These are phyloP conservation scores for Conistra vaccinii DNA, from an alignment of 2,888 invertebrate species.

Conservation along the genomic window DNA sequence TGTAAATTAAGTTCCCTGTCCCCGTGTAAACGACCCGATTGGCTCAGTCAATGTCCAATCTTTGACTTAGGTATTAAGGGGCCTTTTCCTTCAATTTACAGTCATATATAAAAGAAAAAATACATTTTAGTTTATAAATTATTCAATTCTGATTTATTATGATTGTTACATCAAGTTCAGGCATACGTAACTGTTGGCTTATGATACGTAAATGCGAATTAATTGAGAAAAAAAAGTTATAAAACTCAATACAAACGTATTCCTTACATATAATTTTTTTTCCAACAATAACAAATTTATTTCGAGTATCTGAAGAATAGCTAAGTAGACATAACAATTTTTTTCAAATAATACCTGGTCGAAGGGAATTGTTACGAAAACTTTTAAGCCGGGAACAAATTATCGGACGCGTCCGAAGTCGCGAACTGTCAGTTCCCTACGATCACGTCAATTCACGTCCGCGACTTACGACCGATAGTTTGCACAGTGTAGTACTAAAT, in stretches of 20 bases:
- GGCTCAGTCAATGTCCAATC: conserved; percentile 10
- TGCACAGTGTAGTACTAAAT: too few relatives aligned
- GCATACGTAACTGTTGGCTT: conserved; percentile 38
- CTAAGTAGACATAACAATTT: neutral
- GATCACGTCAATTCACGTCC: too few relatives aligned
- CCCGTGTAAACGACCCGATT: neutral
- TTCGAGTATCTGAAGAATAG: conserved; percentile 65
- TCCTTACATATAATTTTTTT: conserved; percentile 53
- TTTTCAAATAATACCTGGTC: neutral
- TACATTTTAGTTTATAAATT: conserved; percentile 29
- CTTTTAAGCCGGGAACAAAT: too few relatives aligned
- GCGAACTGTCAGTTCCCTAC: too few relatives aligned
- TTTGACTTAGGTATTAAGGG: conserved; percentile 16
- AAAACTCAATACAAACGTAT: conserved; percentile 54
- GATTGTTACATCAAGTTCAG: conserved; percentile 37
- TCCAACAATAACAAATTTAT: conserved; percentile 69
- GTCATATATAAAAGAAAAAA: conserved; percentile 21
- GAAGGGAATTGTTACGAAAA: too few relatives aligned
- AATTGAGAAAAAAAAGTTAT: conserved; percentile 41
- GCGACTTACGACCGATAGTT: too few relatives aligned
- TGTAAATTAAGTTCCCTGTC: neutral
- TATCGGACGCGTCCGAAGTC: too few relatives aligned
- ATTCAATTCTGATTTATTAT: conserved; percentile 49
- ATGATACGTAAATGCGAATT: conserved; percentile 48
- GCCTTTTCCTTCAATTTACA: conserved; percentile 20